Conservation (phyloP, 2,113 vertebrate species). For the Circaetus gallicus region DNA sequence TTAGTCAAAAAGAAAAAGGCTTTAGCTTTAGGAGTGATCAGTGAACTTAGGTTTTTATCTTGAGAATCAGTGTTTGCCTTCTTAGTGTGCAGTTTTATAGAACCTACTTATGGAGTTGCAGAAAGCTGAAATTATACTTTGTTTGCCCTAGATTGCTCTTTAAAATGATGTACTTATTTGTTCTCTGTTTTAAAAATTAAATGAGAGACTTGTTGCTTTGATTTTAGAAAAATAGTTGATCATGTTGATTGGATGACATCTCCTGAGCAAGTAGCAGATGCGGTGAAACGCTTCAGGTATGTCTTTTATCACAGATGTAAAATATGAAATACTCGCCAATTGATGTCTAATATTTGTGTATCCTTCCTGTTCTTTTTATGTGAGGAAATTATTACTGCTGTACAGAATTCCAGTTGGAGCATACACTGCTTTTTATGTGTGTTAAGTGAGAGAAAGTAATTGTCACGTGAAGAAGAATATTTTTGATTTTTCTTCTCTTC, state of each 20-base stretch:
- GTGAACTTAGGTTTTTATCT: background rate
- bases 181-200: background rate
- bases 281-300: slow-evolving; percentile 97
- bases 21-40: background rate
- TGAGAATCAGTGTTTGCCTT: background rate
- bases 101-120: background rate
- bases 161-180: background rate
- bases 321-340: background rate
- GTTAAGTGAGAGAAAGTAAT: background rate
- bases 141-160: background rate
- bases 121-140: background rate
- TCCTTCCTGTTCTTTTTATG: background rate
- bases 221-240: slow-evolving; percentile 95
- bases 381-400: background rate
- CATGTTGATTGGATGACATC: slow-evolving; percentile 97
- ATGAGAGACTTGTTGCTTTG: background rate
- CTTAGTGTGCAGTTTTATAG: background rate
- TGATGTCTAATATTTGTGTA: background rate
- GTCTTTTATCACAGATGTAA: background rate
- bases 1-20: background rate
- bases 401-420: background rate
- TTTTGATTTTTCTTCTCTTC: background rate
- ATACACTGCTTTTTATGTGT: background rate
- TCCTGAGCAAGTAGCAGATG: slow-evolving; percentile 96
- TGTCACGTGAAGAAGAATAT: background rate